Base-by-base conservation (phyloP, 2,888 invertebrate species). In the Amitus sp. region DNA sequence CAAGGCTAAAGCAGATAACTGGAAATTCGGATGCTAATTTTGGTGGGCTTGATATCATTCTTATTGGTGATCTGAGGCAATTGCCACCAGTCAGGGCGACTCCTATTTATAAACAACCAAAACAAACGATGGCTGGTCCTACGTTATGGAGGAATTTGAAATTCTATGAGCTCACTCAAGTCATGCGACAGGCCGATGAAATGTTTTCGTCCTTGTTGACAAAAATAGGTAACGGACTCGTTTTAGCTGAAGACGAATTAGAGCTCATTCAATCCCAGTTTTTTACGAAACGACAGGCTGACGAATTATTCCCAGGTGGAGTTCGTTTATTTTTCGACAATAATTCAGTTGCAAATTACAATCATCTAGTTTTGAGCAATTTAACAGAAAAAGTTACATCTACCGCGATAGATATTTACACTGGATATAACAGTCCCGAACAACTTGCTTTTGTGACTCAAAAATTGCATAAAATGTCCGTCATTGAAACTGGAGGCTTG, bases 21-120 rank as follows among this genome's bases (percentile, higher is more conserved):
- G 73, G 73, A n/a, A 64, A 68, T 67, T 76, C 67, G 28, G 33
- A 54, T 20, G 27, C 23, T 2, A 15, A 12, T 7, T 80, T 80
- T 64, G 78, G 76, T 28, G 75, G 78, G 27, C 13, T 77, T 17
- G 71, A 79, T 56, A 47, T 81, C 0, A 75, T 80, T 63, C 70
- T 79, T 1, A 73, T 74, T 63, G 76, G 77, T 15, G 82, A 82
- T 71, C 69, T 82, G 37, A 64, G 76, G 9, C 79, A 79, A 69
- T 52, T 77, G 47, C 79, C 79, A 34, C 76, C 79, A 28, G 79
- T 69, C 12, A 9, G 50, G 37, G 55, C 55, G 7, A 79, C 73
- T 28, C 69, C 73, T 27, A 75, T 77, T 23, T 77, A 65, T 43
- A 75, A 74, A 53, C 69, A 68, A 54, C 27, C 37, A 43, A 71